Evolutionary conservation across 2,797 vertebrate genomes (phyloP), one percentile per base, ranked within the genome.

Genomic region (Xenops minutus): DNA sequence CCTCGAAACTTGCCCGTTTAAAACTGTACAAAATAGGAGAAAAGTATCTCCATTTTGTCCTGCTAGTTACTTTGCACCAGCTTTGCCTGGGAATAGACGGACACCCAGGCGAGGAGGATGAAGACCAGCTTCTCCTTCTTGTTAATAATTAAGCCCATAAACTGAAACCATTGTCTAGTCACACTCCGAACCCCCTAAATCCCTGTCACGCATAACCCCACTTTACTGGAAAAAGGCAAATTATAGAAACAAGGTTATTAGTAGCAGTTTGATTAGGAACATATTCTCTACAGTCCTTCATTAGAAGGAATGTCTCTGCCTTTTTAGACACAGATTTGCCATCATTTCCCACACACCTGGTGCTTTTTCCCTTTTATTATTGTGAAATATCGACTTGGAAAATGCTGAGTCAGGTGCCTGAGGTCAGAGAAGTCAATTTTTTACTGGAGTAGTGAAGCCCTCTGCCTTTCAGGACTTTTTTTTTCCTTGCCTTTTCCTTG

Each of bases 291-390:
- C 59, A 88, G 62, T 55, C 64, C 49, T 91, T 94, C 69, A 69
- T 92, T 92, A 96, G 55, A 77, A 88, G 64, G 66, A 87, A 89
- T 6, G 16, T 73, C 83, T 21, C 79, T 95, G 89, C 41, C 26
- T 89, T 92, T 89, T 88, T 62, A 79, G 81, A 64, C 34, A 82
- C 27, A 83, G 79, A 91, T 94, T 95, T 94, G 52, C 92, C 79
- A 68, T 91, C 55, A 89, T 95, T 97, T 96, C 72, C 69, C 72
- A 85, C 84, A 88, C 89, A 93, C 94, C 83, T 96, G 89, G 34
- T 48, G 52, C 64, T 85, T 54, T 77, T 52, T 87, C 2, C 2
- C 77, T 85, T 92, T 85, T 95, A 95, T 92, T 95, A 68, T 32
- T 75, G 63, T 91, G 88, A 96, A 93, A 92, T 85, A 95, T 46